Percentiles rank a stretch among this genome's conserved stretches.
Conservation (phyloP, 64 coral and sea anemone genomes). For the Orbicella faveolata region DNA sequence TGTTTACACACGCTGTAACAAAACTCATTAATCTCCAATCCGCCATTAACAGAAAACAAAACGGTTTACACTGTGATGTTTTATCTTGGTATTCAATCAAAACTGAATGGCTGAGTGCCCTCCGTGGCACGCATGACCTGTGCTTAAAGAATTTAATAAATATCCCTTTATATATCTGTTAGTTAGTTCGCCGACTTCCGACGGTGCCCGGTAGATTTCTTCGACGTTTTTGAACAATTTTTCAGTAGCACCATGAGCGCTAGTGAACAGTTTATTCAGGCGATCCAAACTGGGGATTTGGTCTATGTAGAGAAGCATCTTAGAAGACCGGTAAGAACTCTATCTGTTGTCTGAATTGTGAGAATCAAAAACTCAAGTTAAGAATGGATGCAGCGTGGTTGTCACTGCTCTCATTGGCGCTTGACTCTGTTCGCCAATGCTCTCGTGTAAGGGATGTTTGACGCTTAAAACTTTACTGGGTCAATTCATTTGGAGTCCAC, state of each 20-base stretch:
- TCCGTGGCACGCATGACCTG: not conserved
- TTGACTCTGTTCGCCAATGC: not conserved
- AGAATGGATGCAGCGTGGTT: not conserved
- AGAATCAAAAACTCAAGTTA: not conserved
- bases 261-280: constrained; percentile 18
- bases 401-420: not conserved
- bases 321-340: constrained; percentile 7
- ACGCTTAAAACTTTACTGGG: not conserved
- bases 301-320: constrained; percentile 25
- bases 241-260: not conserved
- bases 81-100: constrained; percentile 34
- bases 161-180: not conserved
- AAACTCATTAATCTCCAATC: not conserved
- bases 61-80: not conserved
- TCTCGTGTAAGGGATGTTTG: not conserved
- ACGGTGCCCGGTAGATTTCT: not conserved
- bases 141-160: not conserved
- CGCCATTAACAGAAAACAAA: not conserved
- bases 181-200: not conserved
- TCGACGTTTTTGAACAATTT: not conserved
- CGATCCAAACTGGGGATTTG: constrained; percentile 29
- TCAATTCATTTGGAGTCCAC: not conserved
- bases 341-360: not conserved
- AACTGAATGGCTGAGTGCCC: constrained; percentile 3
- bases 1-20: not conserved